A percentile compares a stretch with the other conserved stretches of the same genome.
phyloP scores from a whole-genome alignment of 2,113 vertebrate species.

The Catharus minimus region DNA sequence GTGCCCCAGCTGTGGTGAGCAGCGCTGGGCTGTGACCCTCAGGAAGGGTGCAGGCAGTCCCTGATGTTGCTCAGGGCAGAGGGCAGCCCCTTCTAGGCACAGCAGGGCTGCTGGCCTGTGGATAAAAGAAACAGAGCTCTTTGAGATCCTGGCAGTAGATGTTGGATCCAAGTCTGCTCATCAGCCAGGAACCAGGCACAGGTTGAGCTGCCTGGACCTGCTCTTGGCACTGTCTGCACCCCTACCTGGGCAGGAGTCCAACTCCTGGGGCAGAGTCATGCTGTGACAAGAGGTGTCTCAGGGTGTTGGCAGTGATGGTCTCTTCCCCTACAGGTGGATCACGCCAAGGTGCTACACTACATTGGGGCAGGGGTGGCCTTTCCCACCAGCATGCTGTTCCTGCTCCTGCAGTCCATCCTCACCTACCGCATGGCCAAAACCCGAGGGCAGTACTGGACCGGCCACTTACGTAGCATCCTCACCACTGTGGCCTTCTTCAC shows the following conservation, averaged over 20 bases:
- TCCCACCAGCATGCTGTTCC: conserved; percentile 86
- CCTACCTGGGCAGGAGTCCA: background rate
- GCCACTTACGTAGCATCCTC: conserved; percentile 80
- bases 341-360: conserved; percentile 86
- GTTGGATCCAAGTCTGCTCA: background rate
- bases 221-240: background rate
- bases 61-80: background rate
- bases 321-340: conserved; percentile 78
- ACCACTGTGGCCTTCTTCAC: conserved; percentile 79
- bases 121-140: background rate
- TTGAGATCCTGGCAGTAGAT: background rate
- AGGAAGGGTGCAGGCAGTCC: background rate
- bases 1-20: accelerated
- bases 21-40: background rate
- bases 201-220: background rate
- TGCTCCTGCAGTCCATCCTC: conserved; percentile 84
- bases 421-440: conserved; percentile 87
- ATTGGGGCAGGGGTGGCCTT: conserved; percentile 86
- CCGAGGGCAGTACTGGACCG: conserved; percentile 76
- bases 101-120: background rate
- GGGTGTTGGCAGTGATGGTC: accelerated
- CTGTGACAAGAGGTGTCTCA: accelerated
- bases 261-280: background rate
- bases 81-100: background rate
- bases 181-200: background rate